Evolutionary conservation across 2,888 invertebrate genomes (phyloP), one percentile per base, ranked within the genome.

Genomic region (Argyresthia goedartella): DNA sequence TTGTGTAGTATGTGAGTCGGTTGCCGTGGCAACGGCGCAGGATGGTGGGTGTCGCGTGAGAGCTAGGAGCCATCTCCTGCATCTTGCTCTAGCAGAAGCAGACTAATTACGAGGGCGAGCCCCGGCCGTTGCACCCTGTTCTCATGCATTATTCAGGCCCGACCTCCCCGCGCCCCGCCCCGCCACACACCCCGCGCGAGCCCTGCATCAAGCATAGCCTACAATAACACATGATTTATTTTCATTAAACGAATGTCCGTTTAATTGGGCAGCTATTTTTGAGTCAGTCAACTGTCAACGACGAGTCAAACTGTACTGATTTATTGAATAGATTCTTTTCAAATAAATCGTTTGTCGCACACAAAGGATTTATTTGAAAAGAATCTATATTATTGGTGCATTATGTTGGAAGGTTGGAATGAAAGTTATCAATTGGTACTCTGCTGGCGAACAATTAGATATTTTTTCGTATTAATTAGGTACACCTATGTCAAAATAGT

Each of bases 101-200:
- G 65, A 69, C 73, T 76, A 76, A 75, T 77, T 76, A 72, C 69
- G 65, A 63, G 66, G 64, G 69, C 72, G 71, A 71, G 72, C 70
- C 71, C 60, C 63, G 77, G 72, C 67, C 77, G 62, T 69, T 76
- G 76, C 73, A 67, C 76, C 65, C 35, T 11, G 39, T 16, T 64
- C 49, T 64, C 69, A 71, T 72, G 66, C 66, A 70, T 74, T 69
- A 72, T 68, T 64, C 63, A 66, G 62, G 59, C 55, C 55, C 55
- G 54, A 55, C 56, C 54, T 54, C 47, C 49, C 50, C 52, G 52
- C 52, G 51, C 25, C 49, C 50, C 54, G 53, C 51, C 52, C 53
- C 53, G 47, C 48, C 39, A 45, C 53, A 2, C 48, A 10, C 46
- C 33, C 46, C 48, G 4, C 16, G 13, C 15, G 2, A 44, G 14